Base-by-base conservation (phyloP, 2,797 vertebrate genomes). In the Steatocranus sp. region DNA sequence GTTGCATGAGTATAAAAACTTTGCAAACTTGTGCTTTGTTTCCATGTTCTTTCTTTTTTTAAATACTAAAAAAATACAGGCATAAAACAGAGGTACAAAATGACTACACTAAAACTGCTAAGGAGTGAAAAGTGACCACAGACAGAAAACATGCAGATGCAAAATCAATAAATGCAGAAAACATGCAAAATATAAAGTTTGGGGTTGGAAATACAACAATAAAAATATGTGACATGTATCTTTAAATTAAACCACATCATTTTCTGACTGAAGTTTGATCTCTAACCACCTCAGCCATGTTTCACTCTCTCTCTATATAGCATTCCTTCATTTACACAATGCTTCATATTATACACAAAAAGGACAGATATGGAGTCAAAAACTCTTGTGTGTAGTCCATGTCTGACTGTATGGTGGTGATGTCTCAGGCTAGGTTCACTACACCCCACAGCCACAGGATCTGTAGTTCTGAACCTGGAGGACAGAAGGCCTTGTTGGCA, bases 311-410 rank as follows among this genome's bases (percentile, higher is more conserved):
- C 27, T 27, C 27, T 27, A 7, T 2, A 68, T 46, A 78, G 48
- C 27, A 32, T 51, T 23, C 41, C 1, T 90, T 90, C 87, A 84
- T 77, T 89, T 87, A 91, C 78, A 89, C 86, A 74, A 14, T 41
- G 48, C 25, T 80, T 81, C 3, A 10, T 5, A 9, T 15, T 12
- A 70, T 82, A 84, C 0, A 87, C 32, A 80, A 12, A n/a, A 8
- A 76, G 17, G 2, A n/a, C n/a, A 8, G n/a, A 7, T 11, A 20
- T 32, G 1, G 14, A 3, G 11, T n/a, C 10, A 51, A 27, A 53
- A 23, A 53, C 95, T 27, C 98, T 96, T 99, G 98, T 77, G 97
- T 98, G 91, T 98, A 97, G 94, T 99, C 98, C 56, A 97, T 84
- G 49, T 96, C 95, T 23, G 98, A 97, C 11, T 95, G 94, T 0